These are phyloP conservation scores for Drosophila eugracilis DNA, from an alignment of 1,140 invertebrate genomes.

Conservation along the genomic window DNA sequence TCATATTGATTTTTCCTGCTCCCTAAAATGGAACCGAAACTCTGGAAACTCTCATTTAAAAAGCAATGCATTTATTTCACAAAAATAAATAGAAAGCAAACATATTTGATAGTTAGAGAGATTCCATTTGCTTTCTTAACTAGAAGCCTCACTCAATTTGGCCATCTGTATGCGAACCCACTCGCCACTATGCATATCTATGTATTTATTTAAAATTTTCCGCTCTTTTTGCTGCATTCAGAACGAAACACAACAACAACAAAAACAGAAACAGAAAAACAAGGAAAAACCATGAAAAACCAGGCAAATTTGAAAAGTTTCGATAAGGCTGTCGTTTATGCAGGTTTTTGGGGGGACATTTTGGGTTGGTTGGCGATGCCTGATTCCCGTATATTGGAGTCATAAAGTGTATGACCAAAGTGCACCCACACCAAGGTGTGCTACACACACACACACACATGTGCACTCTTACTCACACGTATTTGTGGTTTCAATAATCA, in stretches of 20 bases:
- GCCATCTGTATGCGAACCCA: slow-evolving; percentile 18
- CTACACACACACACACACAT: slow-evolving; percentile 10
- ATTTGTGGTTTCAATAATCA: slow-evolving; percentile 80
- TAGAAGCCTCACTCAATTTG: slow-evolving; percentile 15
- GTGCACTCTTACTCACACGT: slow-evolving; percentile 41
- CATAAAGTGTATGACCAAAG: slow-evolving; percentile 74
- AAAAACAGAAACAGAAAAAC: background rate
- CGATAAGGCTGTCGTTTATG: slow-evolving; percentile 61
- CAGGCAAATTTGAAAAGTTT: slow-evolving; percentile 59
- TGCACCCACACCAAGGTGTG: slow-evolving; percentile 52
- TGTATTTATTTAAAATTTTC: slow-evolving; percentile 75
- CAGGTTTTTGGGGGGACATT: slow-evolving; percentile 17
- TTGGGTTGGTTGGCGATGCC: slow-evolving; percentile 10
- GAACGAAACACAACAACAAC: background rate
- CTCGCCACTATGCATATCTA: slow-evolving; percentile 10
- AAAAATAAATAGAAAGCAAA: background rate
- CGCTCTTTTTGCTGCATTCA: slow-evolving; percentile 65
- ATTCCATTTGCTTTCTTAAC: background rate
- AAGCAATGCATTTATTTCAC: background rate
- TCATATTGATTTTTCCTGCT: background rate
- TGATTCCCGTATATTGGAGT: slow-evolving; percentile 52
- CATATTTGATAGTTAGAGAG: background rate
- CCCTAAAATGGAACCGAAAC: background rate
- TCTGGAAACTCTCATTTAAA: background rate
- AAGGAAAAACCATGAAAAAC: background rate